Evolutionary conservation across 2,888 invertebrate species (phyloP), one percentile per base, ranked within the genome.

Genomic region (Morinoia aosen): DNA sequence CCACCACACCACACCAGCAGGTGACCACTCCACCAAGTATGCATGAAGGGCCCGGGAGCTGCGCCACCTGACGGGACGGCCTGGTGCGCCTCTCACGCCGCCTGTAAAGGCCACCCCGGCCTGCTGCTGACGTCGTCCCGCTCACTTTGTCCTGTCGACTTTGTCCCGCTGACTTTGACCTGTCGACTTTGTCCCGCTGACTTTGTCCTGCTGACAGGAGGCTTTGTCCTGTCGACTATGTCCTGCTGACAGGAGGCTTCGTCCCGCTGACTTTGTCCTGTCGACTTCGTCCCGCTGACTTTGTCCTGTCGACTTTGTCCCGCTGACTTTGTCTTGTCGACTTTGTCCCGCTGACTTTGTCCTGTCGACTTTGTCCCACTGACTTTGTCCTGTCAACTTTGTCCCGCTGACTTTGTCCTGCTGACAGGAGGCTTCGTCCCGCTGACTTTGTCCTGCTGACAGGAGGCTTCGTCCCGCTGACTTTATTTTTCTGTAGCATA

Each of bases 11-110:
- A 90, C 16, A 90, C 16, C 90, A 40, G 12, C 90, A 90, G 90
- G 93, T 93, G 93, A 93, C 57, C 93, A 57, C 57, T 93, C 16
- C 93, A 93, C 48, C 10, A 19, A 93, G 93, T 57, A 93, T 93
- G 57, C 93, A 93, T 93, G 10, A 93, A 57, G 57, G 16, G 93
- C 33, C 58, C 57, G 93, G 93, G 93, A 93, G 19, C 25, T 12
- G 76, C 19, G 5, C 48, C 48, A 48, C n/a, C 58, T 93, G 93
- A 57, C 57, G 93, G 7, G 33, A 7, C 39, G 10, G 90, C 25
- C 14, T 76, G 76, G 3, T 2, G 25, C 76, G 39, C 40, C 39
- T 90, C 90, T 40, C 90, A 90, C 12, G 12, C 90, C 0, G 39
- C 39, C 76, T 90, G 48, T 90, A 90, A 90, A 39, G 39, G 90